These are phyloP conservation scores for Scopus umbretta DNA, from an alignment of 2,113 vertebrate species.

Conservation along the genomic window DNA sequence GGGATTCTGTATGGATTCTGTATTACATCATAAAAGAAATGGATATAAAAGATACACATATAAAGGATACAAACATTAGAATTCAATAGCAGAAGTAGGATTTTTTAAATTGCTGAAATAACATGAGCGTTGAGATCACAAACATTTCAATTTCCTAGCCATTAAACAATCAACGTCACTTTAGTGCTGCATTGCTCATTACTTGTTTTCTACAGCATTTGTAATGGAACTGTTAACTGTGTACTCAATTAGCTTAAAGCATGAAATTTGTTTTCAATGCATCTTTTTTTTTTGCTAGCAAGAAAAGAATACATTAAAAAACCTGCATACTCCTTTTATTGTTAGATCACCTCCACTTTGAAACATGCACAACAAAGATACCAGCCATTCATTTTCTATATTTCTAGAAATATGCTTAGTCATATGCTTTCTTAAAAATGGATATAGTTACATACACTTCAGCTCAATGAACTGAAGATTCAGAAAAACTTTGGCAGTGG, in stretches of 20 bases:
- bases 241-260: not conserved
- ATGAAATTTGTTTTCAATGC: not conserved
- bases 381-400: not conserved
- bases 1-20: too few species aligned
- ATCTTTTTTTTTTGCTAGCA: not conserved
- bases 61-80: not conserved
- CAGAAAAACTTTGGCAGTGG: not conserved
- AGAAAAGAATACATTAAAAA: not conserved
- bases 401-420: not conserved
- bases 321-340: not conserved
- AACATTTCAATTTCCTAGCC: not conserved
- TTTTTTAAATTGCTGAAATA: not conserved
- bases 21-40: not conserved
- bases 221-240: not conserved
- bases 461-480: not conserved
- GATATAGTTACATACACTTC: not conserved
- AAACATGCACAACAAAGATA: not conserved
- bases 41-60: not conserved
- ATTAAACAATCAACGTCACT: not conserved
- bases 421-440: not conserved
- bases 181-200: not conserved
- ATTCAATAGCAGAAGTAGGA: not conserved
- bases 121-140: not conserved
- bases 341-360: not conserved
- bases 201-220: not conserved